Percentiles rank a stretch among this genome's conserved stretches.
Evolutionary conservation across 2,888 invertebrate species (phyloP).

Genomic region (Agrilus biguttatus): DNA sequence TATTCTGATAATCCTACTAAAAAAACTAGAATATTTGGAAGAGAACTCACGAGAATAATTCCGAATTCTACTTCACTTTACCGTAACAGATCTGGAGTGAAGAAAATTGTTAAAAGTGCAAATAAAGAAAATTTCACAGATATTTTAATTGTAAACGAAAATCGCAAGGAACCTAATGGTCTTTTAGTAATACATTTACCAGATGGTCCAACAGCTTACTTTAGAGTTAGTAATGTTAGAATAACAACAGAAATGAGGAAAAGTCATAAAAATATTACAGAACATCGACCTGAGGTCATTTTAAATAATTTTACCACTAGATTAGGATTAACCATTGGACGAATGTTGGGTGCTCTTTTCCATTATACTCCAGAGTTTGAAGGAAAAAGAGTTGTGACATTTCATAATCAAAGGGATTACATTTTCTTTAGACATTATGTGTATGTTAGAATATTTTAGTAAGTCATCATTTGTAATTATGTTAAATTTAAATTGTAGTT

Average conservation of each 20-base stretch:
- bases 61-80: conserved; percentile 83
- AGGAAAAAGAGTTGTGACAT: conserved; percentile 86
- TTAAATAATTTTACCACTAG: conserved; percentile 93
- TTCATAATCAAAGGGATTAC: conserved; percentile 98
- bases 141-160: conserved; percentile 86
- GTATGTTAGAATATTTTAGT: background rate
- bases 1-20: conserved; percentile 82
- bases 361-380: conserved; percentile 92
- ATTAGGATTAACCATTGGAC: conserved; percentile 75
- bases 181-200: conserved; percentile 88
- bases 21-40: conserved; percentile 83
- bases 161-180: conserved; percentile 83
- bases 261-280: conserved; percentile 65
- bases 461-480: conserved; percentile 1
- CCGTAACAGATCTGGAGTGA: conserved; percentile 78
- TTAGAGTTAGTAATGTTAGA: conserved; percentile 83
- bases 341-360: conserved; percentile 88
- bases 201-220: conserved; percentile 93
- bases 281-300: conserved; percentile 88
- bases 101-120: conserved; percentile 82
- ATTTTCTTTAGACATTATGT: conserved; percentile 83
- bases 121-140: conserved; percentile 70
- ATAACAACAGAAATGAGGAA: conserved; percentile 74
- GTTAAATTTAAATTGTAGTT: conserved; percentile 36
- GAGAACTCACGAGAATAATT: conserved; percentile 79